A percentile compares a stretch with the other conserved stretches of the same genome.
These are phyloP conservation scores for Oxystoma pomonae DNA, from an alignment of 2,888 invertebrate species.

Conservation along the genomic window DNA sequence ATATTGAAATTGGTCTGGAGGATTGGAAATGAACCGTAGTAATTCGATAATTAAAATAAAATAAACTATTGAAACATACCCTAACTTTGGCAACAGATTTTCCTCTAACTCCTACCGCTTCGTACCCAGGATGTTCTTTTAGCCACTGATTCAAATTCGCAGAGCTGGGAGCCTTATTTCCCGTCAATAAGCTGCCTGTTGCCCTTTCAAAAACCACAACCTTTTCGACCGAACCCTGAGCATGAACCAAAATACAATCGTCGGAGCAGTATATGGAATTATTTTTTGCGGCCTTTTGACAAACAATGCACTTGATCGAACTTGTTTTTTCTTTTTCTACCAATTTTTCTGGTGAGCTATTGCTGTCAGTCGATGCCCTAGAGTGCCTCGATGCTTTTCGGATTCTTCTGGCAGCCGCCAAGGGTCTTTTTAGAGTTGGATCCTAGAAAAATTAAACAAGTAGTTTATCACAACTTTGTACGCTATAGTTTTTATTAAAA, in stretches of 20 bases:
- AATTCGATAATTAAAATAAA: too few species aligned
- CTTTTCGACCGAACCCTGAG: slow-evolving; percentile 59
- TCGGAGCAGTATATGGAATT: slow-evolving; percentile 88
- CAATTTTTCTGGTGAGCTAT: slow-evolving; percentile 25
- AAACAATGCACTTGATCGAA: slow-evolving; percentile 63
- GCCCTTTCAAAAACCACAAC: slow-evolving; percentile 81
- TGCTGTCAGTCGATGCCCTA: slow-evolving; percentile 42
- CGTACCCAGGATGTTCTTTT: slow-evolving; percentile 81
- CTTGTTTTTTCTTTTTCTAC: slow-evolving; percentile 17
- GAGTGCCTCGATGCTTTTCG: slow-evolving; percentile 43
- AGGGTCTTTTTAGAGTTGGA: slow-evolving; percentile 40
- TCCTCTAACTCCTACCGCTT: slow-evolving; percentile 66
- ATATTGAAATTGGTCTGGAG: too few species aligned
- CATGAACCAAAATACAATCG: slow-evolving; percentile 80
- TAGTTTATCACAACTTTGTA: too few species aligned
- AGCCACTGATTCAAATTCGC: slow-evolving; percentile 79
- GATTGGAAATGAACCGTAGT: too few species aligned
- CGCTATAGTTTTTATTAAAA: too few species aligned
- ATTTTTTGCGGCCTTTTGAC: slow-evolving; percentile 69
- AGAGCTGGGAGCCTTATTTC: slow-evolving; percentile 78
- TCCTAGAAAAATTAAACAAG: slow-evolving; percentile 38
- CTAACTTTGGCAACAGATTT: slow-evolving; percentile 39
- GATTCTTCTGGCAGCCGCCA: slow-evolving; percentile 44
- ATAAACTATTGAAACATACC: slow-evolving; percentile 7
- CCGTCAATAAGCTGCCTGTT: slow-evolving; percentile 69